Conservation (phyloP, 2,113 vertebrate genomes). For the Corydoras maculifer region DNA sequence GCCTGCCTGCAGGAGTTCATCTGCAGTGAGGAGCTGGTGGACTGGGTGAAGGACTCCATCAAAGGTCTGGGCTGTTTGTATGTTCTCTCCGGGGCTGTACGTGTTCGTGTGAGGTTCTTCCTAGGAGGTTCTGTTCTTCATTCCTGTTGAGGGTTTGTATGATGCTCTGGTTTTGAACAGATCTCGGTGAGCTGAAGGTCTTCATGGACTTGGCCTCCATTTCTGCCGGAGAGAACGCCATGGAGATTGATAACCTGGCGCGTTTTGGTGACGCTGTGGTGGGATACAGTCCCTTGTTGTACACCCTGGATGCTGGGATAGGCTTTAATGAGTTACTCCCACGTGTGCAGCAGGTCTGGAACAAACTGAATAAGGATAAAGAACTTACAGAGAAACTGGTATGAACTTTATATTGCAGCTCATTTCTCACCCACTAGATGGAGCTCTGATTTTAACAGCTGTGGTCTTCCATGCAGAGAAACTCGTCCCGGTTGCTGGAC, state of each 20-base stretch:
- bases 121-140: no score
- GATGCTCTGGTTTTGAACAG: slow-evolving; percentile 42
- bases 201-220: slow-evolving; percentile 67
- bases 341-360: slow-evolving; percentile 56
- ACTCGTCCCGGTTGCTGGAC: slow-evolving; percentile 51
- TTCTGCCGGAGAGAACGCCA: slow-evolving; percentile 68
- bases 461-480: slow-evolving; percentile 49
- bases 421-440: no score
- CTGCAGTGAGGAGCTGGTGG: slow-evolving; percentile 47
- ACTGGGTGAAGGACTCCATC: slow-evolving; percentile 59
- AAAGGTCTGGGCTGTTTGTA: slow-evolving; percentile 36
- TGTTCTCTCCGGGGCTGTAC: no score
- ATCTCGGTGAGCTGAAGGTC: slow-evolving; percentile 58
- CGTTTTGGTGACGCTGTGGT: slow-evolving; percentile 63
- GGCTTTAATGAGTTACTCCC: slow-evolving; percentile 53
- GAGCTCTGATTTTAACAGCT: no score
- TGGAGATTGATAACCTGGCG: slow-evolving; percentile 63
- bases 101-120: no score
- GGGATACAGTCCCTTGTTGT: slow-evolving; percentile 63
- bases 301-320: slow-evolving; percentile 40
- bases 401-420: neutral
- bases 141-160: neutral
- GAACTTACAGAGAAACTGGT: slow-evolving; percentile 63
- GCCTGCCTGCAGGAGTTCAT: slow-evolving; percentile 61
- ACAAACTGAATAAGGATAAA: slow-evolving; percentile 52